A percentile compares a stretch with the other conserved stretches of the same genome.
Conservation (phyloP, 2,113 vertebrate species). For the Carollia perspicillata region DNA sequence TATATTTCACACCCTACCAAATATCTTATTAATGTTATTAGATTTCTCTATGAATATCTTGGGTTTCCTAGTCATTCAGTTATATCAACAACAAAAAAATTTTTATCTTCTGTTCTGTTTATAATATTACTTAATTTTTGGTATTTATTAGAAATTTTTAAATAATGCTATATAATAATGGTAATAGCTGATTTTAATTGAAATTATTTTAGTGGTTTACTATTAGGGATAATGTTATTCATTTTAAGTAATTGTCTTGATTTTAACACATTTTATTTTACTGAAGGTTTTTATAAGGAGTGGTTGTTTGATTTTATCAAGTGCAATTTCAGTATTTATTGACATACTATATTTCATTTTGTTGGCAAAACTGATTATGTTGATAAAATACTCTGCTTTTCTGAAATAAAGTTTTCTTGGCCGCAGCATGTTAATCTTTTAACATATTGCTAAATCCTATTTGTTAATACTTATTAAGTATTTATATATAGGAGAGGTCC, state of each 20-base stretch:
- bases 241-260: neutral
- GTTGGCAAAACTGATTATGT: neutral
- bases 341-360: neutral
- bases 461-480: neutral
- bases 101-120: neutral
- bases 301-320: neutral
- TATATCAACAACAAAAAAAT: neutral
- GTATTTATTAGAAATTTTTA: neutral
- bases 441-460: neutral
- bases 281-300: neutral
- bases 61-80: neutral
- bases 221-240: neutral
- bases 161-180: neutral
- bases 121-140: neutral
- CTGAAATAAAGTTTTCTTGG: neutral
- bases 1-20: neutral
- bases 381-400: neutral
- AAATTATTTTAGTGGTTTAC: neutral
- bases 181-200: neutral
- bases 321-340: neutral
- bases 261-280: neutral
- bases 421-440: neutral
- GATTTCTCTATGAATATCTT: neutral
- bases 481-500: neutral
- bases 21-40: neutral